Percentiles rank a stretch among this genome's conserved stretches.
Evolutionary conservation across 2,113 vertebrate genomes (phyloP).

Genomic region (Equus przewalskii): DNA sequence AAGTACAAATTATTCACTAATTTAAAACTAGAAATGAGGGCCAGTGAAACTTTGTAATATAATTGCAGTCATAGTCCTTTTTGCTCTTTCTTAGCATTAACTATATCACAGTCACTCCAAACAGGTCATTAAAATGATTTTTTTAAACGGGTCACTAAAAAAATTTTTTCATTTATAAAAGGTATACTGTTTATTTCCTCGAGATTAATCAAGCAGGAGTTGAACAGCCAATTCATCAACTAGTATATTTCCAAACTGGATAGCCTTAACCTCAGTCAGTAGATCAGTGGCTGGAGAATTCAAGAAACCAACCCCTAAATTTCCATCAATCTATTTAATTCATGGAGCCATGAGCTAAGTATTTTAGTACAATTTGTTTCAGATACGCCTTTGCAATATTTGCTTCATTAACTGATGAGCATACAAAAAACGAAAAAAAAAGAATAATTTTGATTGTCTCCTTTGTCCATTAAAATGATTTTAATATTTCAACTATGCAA

Average conservation of each 20-base stretch:
- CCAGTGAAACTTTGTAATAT: not conserved
- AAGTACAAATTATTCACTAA: conserved; percentile 45
- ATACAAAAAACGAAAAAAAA: conserved; percentile 16
- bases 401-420: conserved; percentile 28
- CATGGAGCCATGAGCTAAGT: conserved; percentile 16
- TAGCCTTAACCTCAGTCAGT: not conserved
- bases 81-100: conserved; percentile 49
- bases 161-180: conserved; percentile 32
- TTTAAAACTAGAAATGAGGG: conserved; percentile 44
- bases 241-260: not conserved
- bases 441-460: not conserved
- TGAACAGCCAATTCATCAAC: not conserved
- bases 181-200: not conserved
- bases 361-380: conserved; percentile 28
- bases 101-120: conserved; percentile 33
- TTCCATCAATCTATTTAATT: conserved; percentile 25
- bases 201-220: not conserved
- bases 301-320: not conserved
- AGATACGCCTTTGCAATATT: not conserved
- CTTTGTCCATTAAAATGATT: conserved; percentile 37
- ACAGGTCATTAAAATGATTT: not conserved
- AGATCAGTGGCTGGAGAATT: not conserved
- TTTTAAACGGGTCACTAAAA: not conserved
- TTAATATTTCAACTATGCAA: conserved; percentile 40
- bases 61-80: not conserved